Base-by-base conservation (phyloP, 2,113 vertebrate genomes). In the Turnix velox region DNA sequence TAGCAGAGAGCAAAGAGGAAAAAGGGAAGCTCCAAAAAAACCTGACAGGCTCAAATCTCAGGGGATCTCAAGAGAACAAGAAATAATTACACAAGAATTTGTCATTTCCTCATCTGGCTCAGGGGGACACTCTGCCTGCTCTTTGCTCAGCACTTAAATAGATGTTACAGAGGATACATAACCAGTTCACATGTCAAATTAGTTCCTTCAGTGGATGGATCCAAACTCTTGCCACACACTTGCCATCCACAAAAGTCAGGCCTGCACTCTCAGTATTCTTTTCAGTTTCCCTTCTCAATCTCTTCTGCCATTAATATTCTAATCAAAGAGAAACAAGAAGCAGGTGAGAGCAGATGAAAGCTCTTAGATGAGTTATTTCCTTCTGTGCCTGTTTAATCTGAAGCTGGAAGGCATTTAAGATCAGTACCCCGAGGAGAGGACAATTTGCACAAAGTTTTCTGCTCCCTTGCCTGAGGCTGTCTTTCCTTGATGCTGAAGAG, bases 271-370 rank as follows among this genome's bases (percentile, higher is more conserved):
- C 2, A 0, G 58, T 18, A 87, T 77, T 46, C 55, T 80, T 66
- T 45, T 35, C 61, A 39, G 51, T 51, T 79, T 85, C 46, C 49
- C 12, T 69, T 43, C 35, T 82, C 71, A 74, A 46, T n/a, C 45
- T 88, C 31, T 75, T 75, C 68, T 63, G n/a, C 57, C 51, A 52
- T 62, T 49, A 92, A 24, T 68, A 65, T 58, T 91, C 87, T 79
- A 63, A 87, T 85, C 91, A 93, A 82, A 87, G 67, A 52, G 68
- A 91, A 76, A 85, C 43, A 87, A 75, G 68, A 94, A 76, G 49
- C 42, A 87, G 69, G 66, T 76, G 54, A 73, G 57, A 93, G 42
- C 49, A 84, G 54, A 49, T 78, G 49, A 84, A 82, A 82, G 10
- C 46, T 88, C 65, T 93, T 37, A 77, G 42, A 91, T 78, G 73